Conservation (phyloP, 2,113 vertebrate genomes). For the Rissa tridactyla region DNA sequence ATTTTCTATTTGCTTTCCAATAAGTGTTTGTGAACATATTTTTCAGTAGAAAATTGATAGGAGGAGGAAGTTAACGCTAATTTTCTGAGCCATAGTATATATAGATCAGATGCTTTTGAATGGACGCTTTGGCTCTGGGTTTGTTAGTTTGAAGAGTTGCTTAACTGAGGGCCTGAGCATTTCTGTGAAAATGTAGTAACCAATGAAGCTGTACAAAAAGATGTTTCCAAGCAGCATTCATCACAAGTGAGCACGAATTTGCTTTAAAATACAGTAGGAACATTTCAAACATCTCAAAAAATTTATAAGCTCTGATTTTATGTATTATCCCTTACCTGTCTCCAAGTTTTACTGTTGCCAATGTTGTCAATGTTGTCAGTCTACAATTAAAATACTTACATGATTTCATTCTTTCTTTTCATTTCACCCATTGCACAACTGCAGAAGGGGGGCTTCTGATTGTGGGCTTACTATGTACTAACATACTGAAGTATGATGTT, state of each 20-base stretch:
- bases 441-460: background rate
- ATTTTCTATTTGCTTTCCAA: background rate
- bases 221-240: background rate
- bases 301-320: background rate
- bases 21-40: background rate
- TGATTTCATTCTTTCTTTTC: background rate
- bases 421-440: background rate
- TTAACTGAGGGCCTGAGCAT: background rate
- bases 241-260: background rate
- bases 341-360: background rate
- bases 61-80: background rate
- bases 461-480: background rate
- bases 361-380: background rate
- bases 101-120: background rate
- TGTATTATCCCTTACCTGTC: background rate
- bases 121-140: background rate
- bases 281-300: background rate
- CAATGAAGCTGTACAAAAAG: background rate
- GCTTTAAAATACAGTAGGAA: background rate
- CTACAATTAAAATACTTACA: background rate
- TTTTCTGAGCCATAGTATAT: background rate
- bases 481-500: background rate
- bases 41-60: background rate
- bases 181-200: background rate
- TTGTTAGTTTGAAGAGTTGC: background rate